Evolutionary conservation across 2,113 vertebrate species (phyloP).

Genomic region (Brevimyrus niger): DNA sequence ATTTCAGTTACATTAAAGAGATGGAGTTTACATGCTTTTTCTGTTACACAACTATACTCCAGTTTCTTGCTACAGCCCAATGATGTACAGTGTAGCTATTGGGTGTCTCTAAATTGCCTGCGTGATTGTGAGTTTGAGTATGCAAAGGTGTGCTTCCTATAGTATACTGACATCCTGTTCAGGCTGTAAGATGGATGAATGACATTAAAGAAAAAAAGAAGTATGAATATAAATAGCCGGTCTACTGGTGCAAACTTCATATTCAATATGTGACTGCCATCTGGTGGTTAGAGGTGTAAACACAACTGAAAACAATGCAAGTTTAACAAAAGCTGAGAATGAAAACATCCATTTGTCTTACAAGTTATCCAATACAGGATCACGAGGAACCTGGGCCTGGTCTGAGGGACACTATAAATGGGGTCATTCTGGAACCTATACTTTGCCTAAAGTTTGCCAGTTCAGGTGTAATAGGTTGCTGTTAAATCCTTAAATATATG

Average conservation of each 20-base stretch:
- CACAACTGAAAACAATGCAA: neutral
- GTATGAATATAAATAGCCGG: neutral
- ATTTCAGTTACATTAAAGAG: neutral
- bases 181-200: neutral
- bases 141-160: neutral
- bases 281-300: neutral
- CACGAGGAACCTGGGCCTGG: neutral
- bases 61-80: neutral
- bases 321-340: neutral
- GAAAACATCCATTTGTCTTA: neutral
- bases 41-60: neutral
- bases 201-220: neutral
- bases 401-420: neutral
- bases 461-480: neutral
- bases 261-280: conserved; percentile 6
- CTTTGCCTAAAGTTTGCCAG: neutral
- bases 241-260: neutral
- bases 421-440: neutral
- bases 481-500: neutral
- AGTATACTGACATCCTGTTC: neutral
- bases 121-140: neutral
- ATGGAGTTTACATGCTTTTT: neutral
- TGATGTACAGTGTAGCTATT: neutral
- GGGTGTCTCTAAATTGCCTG: neutral
- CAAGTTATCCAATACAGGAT: neutral